A percentile compares a stretch with the other conserved stretches of the same genome.
Evolutionary conservation across 2,888 invertebrate species (phyloP).

Genomic region (Catocala nupta): DNA sequence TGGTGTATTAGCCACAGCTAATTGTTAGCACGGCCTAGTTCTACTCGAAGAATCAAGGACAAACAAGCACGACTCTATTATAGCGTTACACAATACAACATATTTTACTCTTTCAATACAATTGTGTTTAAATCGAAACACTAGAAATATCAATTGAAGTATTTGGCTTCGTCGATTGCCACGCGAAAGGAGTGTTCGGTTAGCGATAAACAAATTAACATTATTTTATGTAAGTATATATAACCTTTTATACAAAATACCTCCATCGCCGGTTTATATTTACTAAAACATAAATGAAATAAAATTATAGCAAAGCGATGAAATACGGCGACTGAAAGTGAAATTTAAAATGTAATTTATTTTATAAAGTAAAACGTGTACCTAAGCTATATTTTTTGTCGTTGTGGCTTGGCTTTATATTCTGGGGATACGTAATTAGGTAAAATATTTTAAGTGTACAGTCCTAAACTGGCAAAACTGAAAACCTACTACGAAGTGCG

Average conservation of each 20-base stretch:
- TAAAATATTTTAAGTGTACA: too few species aligned
- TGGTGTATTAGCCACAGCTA: too few species aligned
- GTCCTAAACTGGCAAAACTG: too few species aligned
- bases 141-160: neutral
- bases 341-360: constrained; percentile 3
- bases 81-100: neutral
- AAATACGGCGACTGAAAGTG: neutral
- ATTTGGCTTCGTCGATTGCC: neutral
- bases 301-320: constrained; percentile 1
- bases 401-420: neutral
- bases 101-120: neutral
- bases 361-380: neutral
- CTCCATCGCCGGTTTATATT: constrained; percentile 3
- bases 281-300: constrained; percentile 12
- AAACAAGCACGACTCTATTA: too few species aligned
- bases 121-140: neutral
- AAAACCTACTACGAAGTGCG: too few species aligned
- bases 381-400: neutral
- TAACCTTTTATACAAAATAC: too few species aligned
- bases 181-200: constrained; percentile 5
- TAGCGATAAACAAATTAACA: constrained; percentile 16
- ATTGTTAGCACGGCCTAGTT: too few species aligned
- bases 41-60: too few species aligned
- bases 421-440: neutral
- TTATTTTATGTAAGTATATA: neutral